A percentile compares a stretch with the other conserved stretches of the same genome.
phyloP scores from a whole-genome alignment of 2,888 invertebrate species.

The Ichneumon xanthorius region DNA sequence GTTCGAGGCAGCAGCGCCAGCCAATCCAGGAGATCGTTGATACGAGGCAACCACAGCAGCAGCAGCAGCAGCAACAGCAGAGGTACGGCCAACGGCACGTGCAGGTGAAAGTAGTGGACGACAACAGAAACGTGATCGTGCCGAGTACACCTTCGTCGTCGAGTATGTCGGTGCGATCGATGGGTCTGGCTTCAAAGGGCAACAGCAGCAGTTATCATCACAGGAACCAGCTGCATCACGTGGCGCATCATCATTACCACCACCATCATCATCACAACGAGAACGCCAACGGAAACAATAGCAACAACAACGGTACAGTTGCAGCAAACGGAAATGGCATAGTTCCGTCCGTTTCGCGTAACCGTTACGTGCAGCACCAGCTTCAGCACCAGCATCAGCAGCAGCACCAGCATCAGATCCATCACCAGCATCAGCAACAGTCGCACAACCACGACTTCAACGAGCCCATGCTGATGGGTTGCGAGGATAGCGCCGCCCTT shows the following conservation, averaged over 20 bases:
- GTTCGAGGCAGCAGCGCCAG: slow-evolving; percentile 80
- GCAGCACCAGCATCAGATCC: slow-evolving; percentile 50
- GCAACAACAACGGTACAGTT: slow-evolving; percentile 52
- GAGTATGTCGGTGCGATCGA: slow-evolving; percentile 69
- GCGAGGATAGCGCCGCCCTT: slow-evolving; percentile 72
- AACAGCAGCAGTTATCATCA: slow-evolving; percentile 63
- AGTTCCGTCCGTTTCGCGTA: slow-evolving; percentile 42
- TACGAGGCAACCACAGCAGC: slow-evolving; percentile 83
- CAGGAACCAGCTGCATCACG: slow-evolving; percentile 68
- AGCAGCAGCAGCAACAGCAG: slow-evolving; percentile 62
- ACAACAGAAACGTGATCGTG: slow-evolving; percentile 82
- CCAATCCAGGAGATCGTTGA: slow-evolving; percentile 84
- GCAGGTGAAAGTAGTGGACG: slow-evolving; percentile 86
- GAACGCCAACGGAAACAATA: slow-evolving; percentile 63
- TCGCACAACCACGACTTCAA: slow-evolving; percentile 53
- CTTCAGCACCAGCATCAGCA: slow-evolving; percentile 48
- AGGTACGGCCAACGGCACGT: slow-evolving; percentile 82
- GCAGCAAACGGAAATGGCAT: slow-evolving; percentile 57
- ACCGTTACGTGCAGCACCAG: slow-evolving; percentile 62
- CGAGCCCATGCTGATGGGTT: slow-evolving; percentile 65
- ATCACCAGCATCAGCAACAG: slow-evolving; percentile 46
- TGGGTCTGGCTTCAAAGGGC: slow-evolving; percentile 62
- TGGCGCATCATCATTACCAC: slow-evolving; percentile 66
- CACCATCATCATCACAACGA: slow-evolving; percentile 67
- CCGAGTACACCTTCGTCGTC: slow-evolving; percentile 61